Evolutionary conservation across 2,113 vertebrate species (phyloP).

Genomic region (Pimephales promelas): DNA sequence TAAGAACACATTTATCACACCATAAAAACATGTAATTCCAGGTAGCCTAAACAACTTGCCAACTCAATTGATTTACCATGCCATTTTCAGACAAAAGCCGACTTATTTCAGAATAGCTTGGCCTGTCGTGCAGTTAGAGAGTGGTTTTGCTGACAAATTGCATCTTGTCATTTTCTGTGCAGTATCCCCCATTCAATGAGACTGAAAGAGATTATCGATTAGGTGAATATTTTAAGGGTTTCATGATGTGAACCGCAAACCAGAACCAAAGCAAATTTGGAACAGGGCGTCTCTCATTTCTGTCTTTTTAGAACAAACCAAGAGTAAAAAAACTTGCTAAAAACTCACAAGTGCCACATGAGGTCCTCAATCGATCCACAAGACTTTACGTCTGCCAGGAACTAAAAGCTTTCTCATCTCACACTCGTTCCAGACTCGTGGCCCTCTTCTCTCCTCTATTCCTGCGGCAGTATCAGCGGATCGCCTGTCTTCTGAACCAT

Average conservation of each 20-base stretch:
- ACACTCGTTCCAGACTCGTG: neutral
- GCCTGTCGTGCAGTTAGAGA: neutral
- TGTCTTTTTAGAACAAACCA: neutral
- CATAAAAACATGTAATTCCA: neutral
- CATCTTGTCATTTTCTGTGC: slow-evolving; percentile 3
- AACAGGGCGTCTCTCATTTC: neutral
- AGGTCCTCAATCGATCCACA: neutral
- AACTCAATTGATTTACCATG: neutral
- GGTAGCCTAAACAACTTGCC: neutral
- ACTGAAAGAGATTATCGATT: slow-evolving; percentile 13
- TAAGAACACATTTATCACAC: neutral
- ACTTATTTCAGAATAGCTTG: neutral
- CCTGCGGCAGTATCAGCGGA: neutral
- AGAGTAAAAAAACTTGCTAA: neutral
- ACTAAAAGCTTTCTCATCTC: slow-evolving; percentile 50
- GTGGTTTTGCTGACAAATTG: neutral
- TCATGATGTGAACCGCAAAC: neutral
- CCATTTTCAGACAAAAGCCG: neutral
- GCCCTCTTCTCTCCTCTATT: neutral
- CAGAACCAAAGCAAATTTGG: neutral
- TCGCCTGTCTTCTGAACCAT: slow-evolving; percentile 32
- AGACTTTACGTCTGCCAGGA: slow-evolving; percentile 27
- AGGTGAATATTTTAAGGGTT: neutral
- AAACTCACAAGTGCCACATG: slow-evolving; percentile 12
- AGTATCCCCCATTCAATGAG: neutral